A percentile compares a stretch with the other conserved stretches of the same genome.
Conservation (phyloP, 2,113 vertebrate genomes). For the Alectura lathami region DNA sequence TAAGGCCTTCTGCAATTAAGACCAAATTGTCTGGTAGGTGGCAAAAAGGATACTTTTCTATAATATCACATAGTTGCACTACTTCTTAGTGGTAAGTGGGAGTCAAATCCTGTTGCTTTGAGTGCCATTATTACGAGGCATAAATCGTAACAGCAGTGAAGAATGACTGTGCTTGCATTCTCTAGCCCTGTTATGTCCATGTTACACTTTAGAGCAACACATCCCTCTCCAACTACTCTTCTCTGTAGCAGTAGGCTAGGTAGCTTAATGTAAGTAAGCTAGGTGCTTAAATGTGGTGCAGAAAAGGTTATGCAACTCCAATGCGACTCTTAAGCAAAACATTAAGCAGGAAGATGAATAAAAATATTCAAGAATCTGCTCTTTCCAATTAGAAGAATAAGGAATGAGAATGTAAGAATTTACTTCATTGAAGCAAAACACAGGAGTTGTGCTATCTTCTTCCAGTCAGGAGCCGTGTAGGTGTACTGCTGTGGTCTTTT, state of each 20-base stretch:
- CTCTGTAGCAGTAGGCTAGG: too few species aligned
- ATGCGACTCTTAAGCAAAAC: neutral
- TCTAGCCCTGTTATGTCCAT: neutral
- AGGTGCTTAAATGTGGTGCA: neutral
- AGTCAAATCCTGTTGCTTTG: neutral
- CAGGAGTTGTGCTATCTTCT: neutral
- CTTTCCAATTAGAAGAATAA: neutral
- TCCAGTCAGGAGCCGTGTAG: fast-evolving
- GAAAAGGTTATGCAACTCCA: neutral
- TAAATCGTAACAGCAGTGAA: neutral
- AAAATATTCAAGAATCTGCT: neutral
- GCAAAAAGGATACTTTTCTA: neutral
- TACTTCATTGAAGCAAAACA: neutral
- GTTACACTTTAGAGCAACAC: neutral
- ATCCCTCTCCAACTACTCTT: too few species aligned
- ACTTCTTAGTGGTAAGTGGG: neutral
- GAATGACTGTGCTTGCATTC: neutral
- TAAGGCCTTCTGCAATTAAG: neutral
- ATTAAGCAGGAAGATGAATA: neutral
- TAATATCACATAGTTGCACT: neutral
- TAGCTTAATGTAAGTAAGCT: too few species aligned
- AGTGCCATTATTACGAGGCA: neutral
- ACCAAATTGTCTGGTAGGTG: neutral
- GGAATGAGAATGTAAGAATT: neutral
- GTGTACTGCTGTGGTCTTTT: fast-evolving